phyloP scores from a whole-genome alignment of 2,113 vertebrate genomes.

The Shinisaurus crocodilurus region DNA sequence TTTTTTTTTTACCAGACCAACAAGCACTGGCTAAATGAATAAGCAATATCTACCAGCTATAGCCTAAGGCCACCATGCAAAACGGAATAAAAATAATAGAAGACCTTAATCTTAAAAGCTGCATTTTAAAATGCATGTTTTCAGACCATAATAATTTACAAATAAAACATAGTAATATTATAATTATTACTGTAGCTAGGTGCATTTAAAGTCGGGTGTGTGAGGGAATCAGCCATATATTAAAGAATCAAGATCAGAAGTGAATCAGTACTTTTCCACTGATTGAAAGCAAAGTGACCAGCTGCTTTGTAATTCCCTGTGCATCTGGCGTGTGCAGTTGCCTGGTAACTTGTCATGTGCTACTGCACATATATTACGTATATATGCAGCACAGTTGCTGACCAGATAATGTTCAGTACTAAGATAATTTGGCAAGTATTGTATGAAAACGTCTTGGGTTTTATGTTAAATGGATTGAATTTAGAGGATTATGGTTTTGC shows the following conservation, averaged over 20 bases:
- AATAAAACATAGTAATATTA: neutral
- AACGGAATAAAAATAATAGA: neutral
- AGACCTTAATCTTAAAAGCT: neutral
- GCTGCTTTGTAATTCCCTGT: constrained; percentile 34
- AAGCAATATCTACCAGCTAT: neutral
- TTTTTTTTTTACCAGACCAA: neutral
- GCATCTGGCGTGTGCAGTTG: neutral
- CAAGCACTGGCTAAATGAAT: neutral
- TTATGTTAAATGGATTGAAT: neutral
- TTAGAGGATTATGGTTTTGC: neutral
- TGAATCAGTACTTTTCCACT: constrained; percentile 37
- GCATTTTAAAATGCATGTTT: neutral
- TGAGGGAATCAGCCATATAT: neutral
- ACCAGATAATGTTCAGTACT: neutral
- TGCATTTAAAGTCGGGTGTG: neutral
- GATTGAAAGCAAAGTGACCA: neutral
- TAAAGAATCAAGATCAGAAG: neutral
- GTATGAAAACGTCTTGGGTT: neutral
- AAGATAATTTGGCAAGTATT: neutral
- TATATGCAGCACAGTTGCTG: neutral
- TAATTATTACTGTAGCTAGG: neutral
- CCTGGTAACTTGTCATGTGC: constrained; percentile 45
- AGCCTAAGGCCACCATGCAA: neutral
- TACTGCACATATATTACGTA: constrained; percentile 14
- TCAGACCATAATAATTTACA: neutral